A percentile compares a stretch with the other conserved stretches of the same genome.
Evolutionary conservation across 2,888 invertebrate species (phyloP).

Genomic region (Amblyteles armatorius): DNA sequence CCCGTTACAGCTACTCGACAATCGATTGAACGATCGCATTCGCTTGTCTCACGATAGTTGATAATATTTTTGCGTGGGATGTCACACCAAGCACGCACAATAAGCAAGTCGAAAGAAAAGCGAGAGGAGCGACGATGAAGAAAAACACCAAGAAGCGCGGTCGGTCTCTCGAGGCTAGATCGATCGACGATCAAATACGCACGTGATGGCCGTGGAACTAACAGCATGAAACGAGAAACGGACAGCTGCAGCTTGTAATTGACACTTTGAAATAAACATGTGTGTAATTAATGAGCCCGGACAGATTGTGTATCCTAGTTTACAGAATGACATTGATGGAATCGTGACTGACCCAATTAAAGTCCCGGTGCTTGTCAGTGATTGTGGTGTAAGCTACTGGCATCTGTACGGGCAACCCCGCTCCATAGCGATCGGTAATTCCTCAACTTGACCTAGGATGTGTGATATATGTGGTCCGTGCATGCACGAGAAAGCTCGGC

Average conservation of each 20-base stretch:
- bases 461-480: slow-evolving; percentile 1
- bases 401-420: neutral
- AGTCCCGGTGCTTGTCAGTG: slow-evolving; percentile 13
- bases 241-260: slow-evolving; percentile 29
- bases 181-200: slow-evolving; percentile 23
- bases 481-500: neutral
- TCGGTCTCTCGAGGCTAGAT: slow-evolving; percentile 10
- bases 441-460: slow-evolving; percentile 49
- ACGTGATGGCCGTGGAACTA: neutral
- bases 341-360: slow-evolving; percentile 59
- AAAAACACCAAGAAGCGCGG: neutral
- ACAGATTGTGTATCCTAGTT: slow-evolving; percentile 21
- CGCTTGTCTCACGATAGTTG: neutral
- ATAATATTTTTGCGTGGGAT: slow-evolving; percentile 1
- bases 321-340: slow-evolving; percentile 46
- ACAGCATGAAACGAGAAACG: slow-evolving; percentile 1
- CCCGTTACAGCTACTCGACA: neutral
- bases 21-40: slow-evolving; percentile 12
- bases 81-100: neutral
- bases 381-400: slow-evolving; percentile 38
- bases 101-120: neutral
- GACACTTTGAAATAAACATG: slow-evolving; percentile 48
- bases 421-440: slow-evolving; percentile 25
- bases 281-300: slow-evolving; percentile 33
- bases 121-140: neutral